Base-by-base conservation (phyloP, 2,888 invertebrate genomes). In the Drosophila mayaguana region DNA sequence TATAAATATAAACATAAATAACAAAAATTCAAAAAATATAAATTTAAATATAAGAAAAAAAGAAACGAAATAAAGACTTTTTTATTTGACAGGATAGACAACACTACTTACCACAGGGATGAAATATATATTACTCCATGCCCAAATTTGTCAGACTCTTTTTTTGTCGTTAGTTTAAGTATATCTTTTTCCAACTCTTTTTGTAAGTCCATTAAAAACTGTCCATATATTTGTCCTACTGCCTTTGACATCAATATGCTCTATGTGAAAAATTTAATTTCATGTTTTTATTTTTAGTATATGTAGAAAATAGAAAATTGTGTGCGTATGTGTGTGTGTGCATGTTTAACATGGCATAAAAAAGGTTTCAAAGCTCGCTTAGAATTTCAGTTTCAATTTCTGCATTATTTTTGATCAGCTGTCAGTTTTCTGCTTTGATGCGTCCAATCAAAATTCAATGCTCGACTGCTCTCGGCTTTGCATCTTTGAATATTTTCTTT, bases 401-500 rank as follows among this genome's bases (percentile, higher is more conserved):
- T 7, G 18, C 7, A 50, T 50, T 32, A 32, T 50, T 45, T 65
- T 54, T 55, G 65, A 59, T 78, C 62, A 62, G 22, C 69, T 72
- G 83, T 68, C 77, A 66, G 51, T 70, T 87, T 83, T 88, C 81
- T 62, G 79, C 74, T 56, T 72, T 73, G 61, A 70, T 89, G 89
- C 89, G 70, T 81, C 85, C 88, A 89, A 84, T 84, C 89, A 89
- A 89, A 87, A 75, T 75, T 70, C 67, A 71, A 83, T 84, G 88
- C 74, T 84, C 61, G 59, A 81, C 56, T 72, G 79, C 40, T 34
- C 63, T 63, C 53, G 28, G 28, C 20, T 38, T 25, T 22, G 22
- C 6, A 16, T 46, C 32, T 38, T 20, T 51, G 16, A 25, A 53
- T 40, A 53, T 53, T 68, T 53, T 53, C 34, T 50, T 36, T 46